Evolutionary conservation across 2,888 invertebrate genomes (phyloP).

Genomic region (Tenthredo notha): DNA sequence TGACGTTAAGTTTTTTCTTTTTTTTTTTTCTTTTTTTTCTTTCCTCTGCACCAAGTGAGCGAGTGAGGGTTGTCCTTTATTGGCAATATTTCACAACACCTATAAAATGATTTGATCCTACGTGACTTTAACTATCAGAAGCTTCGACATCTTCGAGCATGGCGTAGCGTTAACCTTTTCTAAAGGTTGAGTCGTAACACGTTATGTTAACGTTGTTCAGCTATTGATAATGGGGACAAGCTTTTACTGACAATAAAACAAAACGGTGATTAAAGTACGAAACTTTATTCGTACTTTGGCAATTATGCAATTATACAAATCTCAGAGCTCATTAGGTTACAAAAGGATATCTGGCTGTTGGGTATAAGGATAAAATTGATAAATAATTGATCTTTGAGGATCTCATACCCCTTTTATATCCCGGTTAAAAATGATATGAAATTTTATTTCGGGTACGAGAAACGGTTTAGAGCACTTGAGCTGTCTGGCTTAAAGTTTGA

Average conservation of each 20-base stretch:
- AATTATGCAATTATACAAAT: not conserved
- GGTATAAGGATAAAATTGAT: not conserved
- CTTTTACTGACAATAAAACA: not conserved
- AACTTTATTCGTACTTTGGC: too few relatives aligned
- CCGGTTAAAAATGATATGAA: not conserved
- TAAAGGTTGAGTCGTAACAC: constrained; percentile 41
- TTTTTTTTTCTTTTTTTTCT: not conserved
- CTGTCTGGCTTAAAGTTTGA: constrained; percentile 17
- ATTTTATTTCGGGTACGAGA: not conserved
- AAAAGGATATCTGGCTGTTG: not conserved
- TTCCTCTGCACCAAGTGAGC: not conserved
- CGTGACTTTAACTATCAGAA: constrained; percentile 36
- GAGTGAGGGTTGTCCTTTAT: constrained; percentile 30
- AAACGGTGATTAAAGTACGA: not conserved
- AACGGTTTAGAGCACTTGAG: constrained; percentile 4
- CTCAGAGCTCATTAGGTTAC: not conserved
- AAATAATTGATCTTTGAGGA: not conserved
- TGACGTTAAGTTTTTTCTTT: not conserved
- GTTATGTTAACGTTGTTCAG: not conserved
- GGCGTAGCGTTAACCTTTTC: constrained; percentile 28
- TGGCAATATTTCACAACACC: constrained; percentile 39
- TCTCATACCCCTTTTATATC: not conserved
- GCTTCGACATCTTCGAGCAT: constrained; percentile 23
- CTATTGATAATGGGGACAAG: not conserved
- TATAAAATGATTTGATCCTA: constrained; percentile 35